Percentiles rank a stretch among this genome's conserved stretches.
phyloP scores from a whole-genome alignment of 2,113 vertebrate genomes.

The Paratilapia polleni region DNA sequence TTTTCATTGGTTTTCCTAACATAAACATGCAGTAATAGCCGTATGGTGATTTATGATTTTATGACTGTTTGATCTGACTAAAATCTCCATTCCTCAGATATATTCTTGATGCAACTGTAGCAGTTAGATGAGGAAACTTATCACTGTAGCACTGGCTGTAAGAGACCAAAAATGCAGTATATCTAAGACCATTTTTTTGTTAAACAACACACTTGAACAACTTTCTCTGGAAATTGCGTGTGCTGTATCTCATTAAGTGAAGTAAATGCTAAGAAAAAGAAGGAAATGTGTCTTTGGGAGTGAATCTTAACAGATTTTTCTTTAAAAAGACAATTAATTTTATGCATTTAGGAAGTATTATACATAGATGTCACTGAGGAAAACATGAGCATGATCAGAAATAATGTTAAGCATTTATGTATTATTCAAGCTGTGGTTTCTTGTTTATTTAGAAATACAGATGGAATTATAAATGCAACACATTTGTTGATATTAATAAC shows the following conservation, averaged over 20 bases:
- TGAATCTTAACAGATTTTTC: no score
- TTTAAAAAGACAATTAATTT: background rate
- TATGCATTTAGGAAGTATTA: background rate
- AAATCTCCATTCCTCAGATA: constrained; percentile 43
- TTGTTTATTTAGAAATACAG: background rate
- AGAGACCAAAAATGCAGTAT: constrained; percentile 3
- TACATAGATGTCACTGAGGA: background rate
- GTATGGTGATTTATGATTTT: constrained; percentile 10
- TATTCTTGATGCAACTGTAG: constrained; percentile 44
- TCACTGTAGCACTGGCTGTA: constrained; percentile 7
- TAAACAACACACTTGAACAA: background rate
- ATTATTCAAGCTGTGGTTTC: constrained; percentile 3
- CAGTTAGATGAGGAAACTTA: constrained; percentile 42
- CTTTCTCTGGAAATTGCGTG: background rate
- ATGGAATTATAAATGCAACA: background rate
- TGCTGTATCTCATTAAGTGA: constrained; percentile 25
- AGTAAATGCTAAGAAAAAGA: constrained; percentile 13
- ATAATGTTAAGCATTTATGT: background rate
- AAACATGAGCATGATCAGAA: background rate
- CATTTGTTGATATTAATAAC: background rate
- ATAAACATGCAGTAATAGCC: constrained; percentile 11
- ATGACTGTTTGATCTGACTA: constrained; percentile 15
- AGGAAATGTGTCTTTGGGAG: constrained; percentile 7
- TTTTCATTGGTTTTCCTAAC: background rate
- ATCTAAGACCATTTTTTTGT: background rate